phyloP scores from a whole-genome alignment of 2,888 invertebrate genomes.

The Stramonita haemastoma region DNA sequence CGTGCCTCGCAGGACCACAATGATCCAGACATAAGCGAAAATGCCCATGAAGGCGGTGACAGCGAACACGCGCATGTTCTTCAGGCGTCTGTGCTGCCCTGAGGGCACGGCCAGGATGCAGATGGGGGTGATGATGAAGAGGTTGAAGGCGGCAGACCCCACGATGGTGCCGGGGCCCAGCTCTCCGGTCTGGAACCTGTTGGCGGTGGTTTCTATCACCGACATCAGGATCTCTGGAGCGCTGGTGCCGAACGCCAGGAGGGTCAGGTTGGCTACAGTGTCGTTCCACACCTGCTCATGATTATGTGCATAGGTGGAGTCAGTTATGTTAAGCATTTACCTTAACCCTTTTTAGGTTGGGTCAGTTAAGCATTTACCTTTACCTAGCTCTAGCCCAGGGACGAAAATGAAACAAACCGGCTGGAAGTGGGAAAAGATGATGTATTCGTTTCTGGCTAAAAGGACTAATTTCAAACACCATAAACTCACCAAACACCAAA shows the following conservation, averaged over 20 bases:
- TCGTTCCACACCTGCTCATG: conserved; percentile 80
- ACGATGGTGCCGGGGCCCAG: conserved; percentile 82
- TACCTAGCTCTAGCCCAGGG: too few relatives aligned
- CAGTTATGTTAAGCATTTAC: too few relatives aligned
- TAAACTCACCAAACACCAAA: too few relatives aligned
- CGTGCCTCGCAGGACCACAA: conserved; percentile 78
- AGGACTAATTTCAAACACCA: too few relatives aligned
- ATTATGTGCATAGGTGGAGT: too few relatives aligned
- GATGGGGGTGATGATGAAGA: conserved; percentile 80
- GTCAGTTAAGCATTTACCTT: too few relatives aligned
- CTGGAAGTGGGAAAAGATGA: too few relatives aligned
- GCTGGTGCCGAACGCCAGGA: conserved; percentile 81
- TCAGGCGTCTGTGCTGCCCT: conserved; percentile 75
- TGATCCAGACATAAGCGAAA: conserved; percentile 82
- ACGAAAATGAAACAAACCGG: too few relatives aligned
- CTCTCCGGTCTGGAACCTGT: conserved; percentile 77
- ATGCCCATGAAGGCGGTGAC: conserved; percentile 77
- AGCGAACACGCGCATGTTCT: conserved; percentile 77
- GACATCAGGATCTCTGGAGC: conserved; percentile 65
- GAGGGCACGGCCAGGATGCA: conserved; percentile 79
- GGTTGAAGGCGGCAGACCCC: conserved; percentile 82
- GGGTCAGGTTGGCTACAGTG: conserved; percentile 81
- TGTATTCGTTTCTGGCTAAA: too few relatives aligned
- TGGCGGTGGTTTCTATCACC: conserved; percentile 74
- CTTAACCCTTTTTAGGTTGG: too few relatives aligned